These are phyloP conservation scores for Nomada lathburiana DNA, from an alignment of 2,888 invertebrate genomes.

Conservation along the genomic window DNA sequence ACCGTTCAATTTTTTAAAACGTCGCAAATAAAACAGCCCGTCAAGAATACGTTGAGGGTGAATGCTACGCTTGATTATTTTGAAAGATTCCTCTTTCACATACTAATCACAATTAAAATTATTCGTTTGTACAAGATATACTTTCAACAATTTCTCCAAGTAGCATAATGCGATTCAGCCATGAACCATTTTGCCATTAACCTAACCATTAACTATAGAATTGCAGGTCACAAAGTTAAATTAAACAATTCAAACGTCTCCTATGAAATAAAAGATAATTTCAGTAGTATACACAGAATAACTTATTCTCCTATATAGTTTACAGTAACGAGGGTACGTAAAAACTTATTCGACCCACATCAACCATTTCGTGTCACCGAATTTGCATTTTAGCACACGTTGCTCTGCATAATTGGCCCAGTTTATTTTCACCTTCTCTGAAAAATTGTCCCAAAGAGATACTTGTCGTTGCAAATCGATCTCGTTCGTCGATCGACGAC, in stretches of 20 bases:
- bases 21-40: no score
- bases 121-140: background rate
- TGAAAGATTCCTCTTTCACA: background rate
- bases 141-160: no score
- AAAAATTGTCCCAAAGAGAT: background rate
- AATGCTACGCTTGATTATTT: background rate
- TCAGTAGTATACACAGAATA: no score
- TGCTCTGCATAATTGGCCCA: background rate
- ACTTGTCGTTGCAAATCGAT: background rate
- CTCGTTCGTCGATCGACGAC: slow-evolving; percentile 6
- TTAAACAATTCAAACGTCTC: no score
- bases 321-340: no score
- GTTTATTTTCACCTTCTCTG: slow-evolving; percentile 11
- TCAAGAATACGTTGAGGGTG: background rate
- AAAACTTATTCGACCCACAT: background rate
- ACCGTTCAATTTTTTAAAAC: no score
- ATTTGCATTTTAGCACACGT: background rate
- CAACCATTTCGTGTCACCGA: background rate
- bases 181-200: no score
- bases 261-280: no score
- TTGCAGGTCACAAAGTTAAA: no score
- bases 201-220: no score
- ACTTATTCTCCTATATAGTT: no score
- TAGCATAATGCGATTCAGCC: no score
- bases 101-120: background rate